Evolutionary conservation across 2,797 vertebrate species (phyloP), one percentile per base, ranked within the genome.

Genomic region (Taenioides sp.): DNA sequence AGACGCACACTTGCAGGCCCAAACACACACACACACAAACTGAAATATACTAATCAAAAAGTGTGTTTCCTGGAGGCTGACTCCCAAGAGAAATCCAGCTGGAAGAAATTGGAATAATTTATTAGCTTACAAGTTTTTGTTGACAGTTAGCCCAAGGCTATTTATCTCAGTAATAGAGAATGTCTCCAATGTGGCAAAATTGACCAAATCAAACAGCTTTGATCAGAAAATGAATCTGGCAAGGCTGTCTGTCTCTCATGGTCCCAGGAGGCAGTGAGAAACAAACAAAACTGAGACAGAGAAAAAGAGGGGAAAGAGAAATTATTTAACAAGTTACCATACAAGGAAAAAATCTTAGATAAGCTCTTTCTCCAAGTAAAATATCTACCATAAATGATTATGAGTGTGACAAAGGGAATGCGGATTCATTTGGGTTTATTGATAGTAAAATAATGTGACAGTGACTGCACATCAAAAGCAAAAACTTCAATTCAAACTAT

Each of bases 51-150:
- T 98, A 98, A 98, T 98, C 97, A 98, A 98, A 98, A 98, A 97
- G 96, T 97, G 96, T 98, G 98, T 99, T 99, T 98, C 96, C 96
- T 97, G 94, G 95, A 92, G 96, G 96, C 95, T 93, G 95, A 96
- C 96, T 98, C 97, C 96, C 93, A 80, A 94, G 97, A 99, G 97
- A 98, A 98, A 98, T 98, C 95, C 95, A 84, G 91, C 95, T 91
- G 95, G 95, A 96, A 97, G 96, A 98, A 98, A 98, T 98, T 98
- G 96, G 96, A 98, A 98, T 98, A 98, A 98, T 98, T 98, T 98
- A 98, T 98, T 98, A 98, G 97, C 97, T 97, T 98, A 96, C 97
- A 97, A 98, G 96, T 98, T 98, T 98, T 97, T 93, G 96, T 96
- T 98, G 97, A 98, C 97, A 98, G 97, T 98, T 97, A 97, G 97